Percentiles rank a stretch among this genome's conserved stretches.
phyloP scores from a whole-genome alignment of 2,797 vertebrate genomes.

The Dallia pectoralis region DNA sequence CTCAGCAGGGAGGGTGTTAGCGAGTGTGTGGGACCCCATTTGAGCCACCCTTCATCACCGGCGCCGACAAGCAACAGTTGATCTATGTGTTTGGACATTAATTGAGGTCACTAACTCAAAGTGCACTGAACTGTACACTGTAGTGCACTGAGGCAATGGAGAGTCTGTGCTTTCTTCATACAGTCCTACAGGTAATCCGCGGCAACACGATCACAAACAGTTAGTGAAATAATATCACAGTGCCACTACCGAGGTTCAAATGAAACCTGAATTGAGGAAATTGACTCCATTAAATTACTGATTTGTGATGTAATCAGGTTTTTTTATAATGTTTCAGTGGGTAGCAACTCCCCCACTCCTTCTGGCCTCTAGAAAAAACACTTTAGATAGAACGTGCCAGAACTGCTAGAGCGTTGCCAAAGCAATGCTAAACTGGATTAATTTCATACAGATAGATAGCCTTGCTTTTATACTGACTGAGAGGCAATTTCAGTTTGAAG shows the following conservation, averaged over 20 bases:
- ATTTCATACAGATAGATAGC: constrained; percentile 4
- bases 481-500: constrained; percentile 16
- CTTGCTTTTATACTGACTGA: too few relatives aligned
- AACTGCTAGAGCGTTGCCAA: neutral
- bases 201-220: neutral
- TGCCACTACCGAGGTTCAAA: neutral
- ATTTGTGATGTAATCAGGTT: neutral
- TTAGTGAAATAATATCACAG: neutral
- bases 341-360: neutral
- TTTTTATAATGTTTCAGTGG: neutral
- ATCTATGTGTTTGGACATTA: neutral
- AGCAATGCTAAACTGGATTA: neutral
- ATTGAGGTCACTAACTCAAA: neutral
- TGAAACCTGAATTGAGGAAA: neutral
- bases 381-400: neutral
- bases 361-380: neutral
- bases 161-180: neutral
- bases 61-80: neutral
- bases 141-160: neutral
- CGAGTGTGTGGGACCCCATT: neutral
- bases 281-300: neutral
- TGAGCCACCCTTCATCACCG: neutral
- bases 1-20: neutral
- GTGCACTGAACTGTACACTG: neutral
- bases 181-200: neutral